Evolutionary conservation across 2,888 invertebrate species (phyloP).

Genomic region (Cataglyphis albicans): DNA sequence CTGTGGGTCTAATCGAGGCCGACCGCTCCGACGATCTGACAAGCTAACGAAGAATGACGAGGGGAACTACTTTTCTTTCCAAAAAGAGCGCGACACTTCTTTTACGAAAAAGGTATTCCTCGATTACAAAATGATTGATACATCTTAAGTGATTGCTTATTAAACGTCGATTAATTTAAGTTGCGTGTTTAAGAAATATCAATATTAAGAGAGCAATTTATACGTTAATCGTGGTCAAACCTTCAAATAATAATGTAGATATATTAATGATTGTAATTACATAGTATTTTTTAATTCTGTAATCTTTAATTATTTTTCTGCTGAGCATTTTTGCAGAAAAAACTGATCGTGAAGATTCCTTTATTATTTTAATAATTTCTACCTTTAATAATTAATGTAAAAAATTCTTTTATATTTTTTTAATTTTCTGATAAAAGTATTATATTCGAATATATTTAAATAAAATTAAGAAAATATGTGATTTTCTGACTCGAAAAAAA

Average conservation of each 20-base stretch:
- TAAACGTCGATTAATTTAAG: constrained; percentile 21
- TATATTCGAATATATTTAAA: neutral
- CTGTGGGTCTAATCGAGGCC: constrained; percentile 76
- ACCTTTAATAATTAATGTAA: neutral
- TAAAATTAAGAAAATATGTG: neutral
- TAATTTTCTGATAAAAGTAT: neutral
- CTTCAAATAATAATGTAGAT: constrained; percentile 29
- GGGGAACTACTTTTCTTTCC: constrained; percentile 44
- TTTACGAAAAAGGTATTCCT: constrained; percentile 9
- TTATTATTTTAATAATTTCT: constrained; percentile 6
- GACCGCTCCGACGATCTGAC: constrained; percentile 68
- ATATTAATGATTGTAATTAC: constrained; percentile 29
- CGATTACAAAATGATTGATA: constrained; percentile 36
- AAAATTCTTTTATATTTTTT: neutral
- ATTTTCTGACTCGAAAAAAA: neutral
- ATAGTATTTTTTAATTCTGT: constrained; percentile 2
- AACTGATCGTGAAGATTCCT: neutral
- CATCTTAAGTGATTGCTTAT: constrained; percentile 30
- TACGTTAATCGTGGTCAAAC: neutral
- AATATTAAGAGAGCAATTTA: constrained; percentile 14
- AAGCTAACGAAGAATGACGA: constrained; percentile 54
- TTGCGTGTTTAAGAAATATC: constrained; percentile 24
- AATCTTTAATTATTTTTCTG: neutral
- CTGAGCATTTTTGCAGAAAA: neutral
- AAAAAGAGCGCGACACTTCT: constrained; percentile 37